Evolutionary conservation across 2,888 invertebrate genomes (phyloP), one percentile per base, ranked within the genome.

Genomic region (Scotopteryx bipunctaria): DNA sequence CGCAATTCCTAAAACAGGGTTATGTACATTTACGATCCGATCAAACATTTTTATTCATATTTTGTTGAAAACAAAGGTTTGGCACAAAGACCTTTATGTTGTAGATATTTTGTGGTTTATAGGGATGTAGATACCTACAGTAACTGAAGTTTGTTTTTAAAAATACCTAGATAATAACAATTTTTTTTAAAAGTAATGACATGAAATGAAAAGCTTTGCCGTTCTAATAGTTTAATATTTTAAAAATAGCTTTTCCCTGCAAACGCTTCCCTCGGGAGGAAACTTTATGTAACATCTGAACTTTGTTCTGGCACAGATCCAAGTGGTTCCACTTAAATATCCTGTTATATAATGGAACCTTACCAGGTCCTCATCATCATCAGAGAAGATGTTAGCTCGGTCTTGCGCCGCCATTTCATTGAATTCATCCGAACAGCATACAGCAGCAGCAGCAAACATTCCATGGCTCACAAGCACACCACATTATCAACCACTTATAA

Each of bases 301-400:
- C 52, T 42, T 55, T 52, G 46, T 64, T 59, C 78, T 80, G 81
- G 81, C 77, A 66, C 67, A 36, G 61, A 5, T 74, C 80, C 81
- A 80, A 78, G 64, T 56, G 45, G 29, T 31, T 21, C 32, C 21
- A 66, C 67, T 69, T 70, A 73, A 79, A 78, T 67, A 61, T 68
- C 63, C 61, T 63, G 66, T 75, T 78, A 73, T 54, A 68, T 76
- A 78, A 76, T 55, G 42, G 37, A 56, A 55, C 69, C 87, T 77
- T 65, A 89, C 89, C 87, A 90, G 69, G 55, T 90, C 89, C 73
- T 90, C 89, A 63, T 88, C 87, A 58, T 87, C 86, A 61, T 89
- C 89, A 17, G 85, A 64, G 66, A 89, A 87, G 69, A 89, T 86
- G 53, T 88, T 89, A 41, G 78, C 81, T 65, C 84, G 72, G 43